Base-by-base conservation (phyloP, 2,113 vertebrate species). In the Channa maculata region DNA sequence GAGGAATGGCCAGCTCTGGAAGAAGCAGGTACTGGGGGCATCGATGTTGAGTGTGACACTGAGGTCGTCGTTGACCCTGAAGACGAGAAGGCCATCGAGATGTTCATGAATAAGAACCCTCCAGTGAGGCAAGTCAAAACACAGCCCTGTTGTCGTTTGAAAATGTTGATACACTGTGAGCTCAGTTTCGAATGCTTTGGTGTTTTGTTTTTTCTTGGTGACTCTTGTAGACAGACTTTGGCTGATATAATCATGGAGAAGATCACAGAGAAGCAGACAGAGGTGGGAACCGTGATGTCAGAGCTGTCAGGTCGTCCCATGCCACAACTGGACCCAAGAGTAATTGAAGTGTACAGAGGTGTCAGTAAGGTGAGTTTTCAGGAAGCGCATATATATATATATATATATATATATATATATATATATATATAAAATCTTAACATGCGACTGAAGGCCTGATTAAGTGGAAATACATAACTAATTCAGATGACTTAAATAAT, bases 201-300 rank as follows among this genome's bases (percentile, higher is more conserved):
- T 24, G 36, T 6, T 72, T 14, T 39, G 24, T 50, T 70, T 43
- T 51, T 3, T 70, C n/a, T 79, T 36, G 67, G 14, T 86, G 54
- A 66, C 54, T 58, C 15, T 45, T 6, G 14, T 59, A 99, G 98
- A 68, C 95, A 94, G 15, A 99, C 98, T 0, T 91, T 99, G 71
- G 98, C 97, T 0, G 98, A 99, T 75, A 95, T 99, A 72, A 99
- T 99, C 85, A 96, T 98, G 97, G 98, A 97, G 91, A 99, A 98
- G 92, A 94, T 99, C 72, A 99, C 97, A 0, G 98, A 99, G 92
- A 99, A 99, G 91, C 96, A 99, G 91, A 99, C 98, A 0, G 98
- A 99, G 86, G 98, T 99, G 3, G 96, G 95, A 36, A 96, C 96
- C 0, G 95, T 94, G 38, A 94, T 99, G 94, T 99, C 98, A 0